phyloP scores from a whole-genome alignment of 2,113 vertebrate genomes.

The Cinclus cinclus region DNA sequence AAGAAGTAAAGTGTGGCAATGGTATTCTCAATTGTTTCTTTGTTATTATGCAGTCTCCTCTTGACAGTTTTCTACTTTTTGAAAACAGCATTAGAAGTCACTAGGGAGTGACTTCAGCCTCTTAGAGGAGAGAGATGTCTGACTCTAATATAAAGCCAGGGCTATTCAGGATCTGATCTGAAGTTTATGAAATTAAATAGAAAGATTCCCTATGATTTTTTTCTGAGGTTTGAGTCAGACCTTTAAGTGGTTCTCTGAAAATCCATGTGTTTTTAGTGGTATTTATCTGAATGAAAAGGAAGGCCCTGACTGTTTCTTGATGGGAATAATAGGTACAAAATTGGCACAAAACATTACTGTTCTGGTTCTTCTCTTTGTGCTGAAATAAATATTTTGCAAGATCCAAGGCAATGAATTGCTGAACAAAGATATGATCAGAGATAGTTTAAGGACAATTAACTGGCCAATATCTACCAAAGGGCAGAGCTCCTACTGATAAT shows the following conservation, averaged over 20 bases:
- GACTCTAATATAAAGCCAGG: not conserved
- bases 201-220: constrained; percentile 8
- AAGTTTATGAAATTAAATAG: constrained; percentile 12
- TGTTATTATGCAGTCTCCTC: not conserved
- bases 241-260: not conserved
- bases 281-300: not conserved
- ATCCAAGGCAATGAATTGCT: not conserved
- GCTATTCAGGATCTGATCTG: not conserved
- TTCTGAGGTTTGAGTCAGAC: not conserved
- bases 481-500: constrained; percentile 18
- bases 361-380: not conserved
- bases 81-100: constrained; percentile 24
- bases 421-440: not conserved
- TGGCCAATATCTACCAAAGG: not conserved
- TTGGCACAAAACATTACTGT: not conserved
- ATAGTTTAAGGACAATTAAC: not conserved
- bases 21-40: not conserved
- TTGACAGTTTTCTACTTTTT: not conserved
- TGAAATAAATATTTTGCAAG: not conserved
- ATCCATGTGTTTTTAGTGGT: not conserved
- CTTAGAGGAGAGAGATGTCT: not conserved
- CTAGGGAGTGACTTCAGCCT: constrained; percentile 6
- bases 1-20: not conserved
- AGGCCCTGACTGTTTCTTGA: not conserved
- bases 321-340: not conserved